phyloP scores from a whole-genome alignment of 2,888 invertebrate genomes.

The Pomacea canaliculata region DNA sequence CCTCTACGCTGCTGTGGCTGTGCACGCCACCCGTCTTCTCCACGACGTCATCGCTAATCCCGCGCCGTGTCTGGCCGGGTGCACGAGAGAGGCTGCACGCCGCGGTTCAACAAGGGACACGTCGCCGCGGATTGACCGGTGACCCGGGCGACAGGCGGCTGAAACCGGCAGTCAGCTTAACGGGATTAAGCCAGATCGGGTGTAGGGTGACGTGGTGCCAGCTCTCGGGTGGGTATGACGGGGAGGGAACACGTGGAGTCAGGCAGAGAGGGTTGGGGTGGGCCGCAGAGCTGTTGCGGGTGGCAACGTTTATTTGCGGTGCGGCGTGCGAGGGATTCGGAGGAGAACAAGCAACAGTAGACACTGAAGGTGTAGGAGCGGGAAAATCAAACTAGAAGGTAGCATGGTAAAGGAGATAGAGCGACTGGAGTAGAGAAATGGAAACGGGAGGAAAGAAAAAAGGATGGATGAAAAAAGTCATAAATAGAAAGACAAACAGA shows the following conservation, averaged over 20 bases:
- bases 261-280: not conserved
- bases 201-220: too few species aligned
- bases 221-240: not conserved
- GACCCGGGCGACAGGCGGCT: too few species aligned
- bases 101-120: too few species aligned
- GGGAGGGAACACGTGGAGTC: not conserved
- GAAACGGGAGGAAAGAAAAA: not conserved
- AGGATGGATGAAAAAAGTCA: not conserved
- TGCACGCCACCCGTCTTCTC: too few species aligned
- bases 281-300: not conserved
- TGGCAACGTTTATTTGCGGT: not conserved
- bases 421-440: not conserved
- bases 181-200: too few species aligned
- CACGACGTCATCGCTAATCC: too few species aligned
- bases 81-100: too few species aligned
- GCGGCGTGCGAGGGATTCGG: constrained; percentile 2
- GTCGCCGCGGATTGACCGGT: too few species aligned
- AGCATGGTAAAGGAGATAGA: not conserved
- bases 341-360: not conserved
- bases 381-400: not conserved
- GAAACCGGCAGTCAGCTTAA: too few species aligned
- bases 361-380: not conserved
- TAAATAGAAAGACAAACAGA: not conserved
- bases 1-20: too few species aligned
- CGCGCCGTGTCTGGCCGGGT: too few species aligned